These are phyloP conservation scores for Syngnathoides biaculeatus DNA, from an alignment of 2,113 vertebrate species.

Conservation along the genomic window DNA sequence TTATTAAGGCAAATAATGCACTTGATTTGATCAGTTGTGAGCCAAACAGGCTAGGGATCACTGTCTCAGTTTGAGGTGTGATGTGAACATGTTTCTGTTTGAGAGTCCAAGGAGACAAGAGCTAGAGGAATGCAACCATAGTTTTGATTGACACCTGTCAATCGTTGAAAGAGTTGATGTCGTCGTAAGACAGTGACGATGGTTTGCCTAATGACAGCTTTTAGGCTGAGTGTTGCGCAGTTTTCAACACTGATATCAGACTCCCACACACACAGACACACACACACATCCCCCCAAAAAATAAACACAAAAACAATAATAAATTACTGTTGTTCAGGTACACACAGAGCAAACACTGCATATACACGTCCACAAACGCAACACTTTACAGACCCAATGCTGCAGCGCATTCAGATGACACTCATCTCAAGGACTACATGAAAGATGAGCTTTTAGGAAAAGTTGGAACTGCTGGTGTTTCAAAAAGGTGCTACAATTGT, in stretches of 20 bases:
- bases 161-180: slow-evolving; percentile 57
- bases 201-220: slow-evolving; percentile 71
- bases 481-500: slow-evolving; percentile 99
- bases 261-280: slow-evolving; percentile 42
- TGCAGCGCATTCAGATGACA: slow-evolving; percentile 73
- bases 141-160: slow-evolving; percentile 35
- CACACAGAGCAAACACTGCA: slow-evolving; percentile 37
- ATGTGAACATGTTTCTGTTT: slow-evolving; percentile 39
- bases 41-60: neutral
- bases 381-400: slow-evolving; percentile 54
- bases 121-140: slow-evolving; percentile 36
- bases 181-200: slow-evolving; percentile 55
- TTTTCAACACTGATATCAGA: slow-evolving; percentile 61
- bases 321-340: slow-evolving; percentile 67
- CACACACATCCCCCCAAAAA: too few relatives aligned
- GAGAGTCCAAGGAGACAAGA: slow-evolving; percentile 50
- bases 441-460: slow-evolving; percentile 71
- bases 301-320: slow-evolving; percentile 2
- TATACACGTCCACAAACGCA: slow-evolving; percentile 42
- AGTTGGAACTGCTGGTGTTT: slow-evolving; percentile 83
- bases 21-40: neutral
- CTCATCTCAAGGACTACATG: slow-evolving; percentile 77
- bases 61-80: slow-evolving; percentile 11
- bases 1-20: neutral
- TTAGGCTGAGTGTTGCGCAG: slow-evolving; percentile 67